phyloP scores from a whole-genome alignment of 2,797 vertebrate species.

The Manis javanica region DNA sequence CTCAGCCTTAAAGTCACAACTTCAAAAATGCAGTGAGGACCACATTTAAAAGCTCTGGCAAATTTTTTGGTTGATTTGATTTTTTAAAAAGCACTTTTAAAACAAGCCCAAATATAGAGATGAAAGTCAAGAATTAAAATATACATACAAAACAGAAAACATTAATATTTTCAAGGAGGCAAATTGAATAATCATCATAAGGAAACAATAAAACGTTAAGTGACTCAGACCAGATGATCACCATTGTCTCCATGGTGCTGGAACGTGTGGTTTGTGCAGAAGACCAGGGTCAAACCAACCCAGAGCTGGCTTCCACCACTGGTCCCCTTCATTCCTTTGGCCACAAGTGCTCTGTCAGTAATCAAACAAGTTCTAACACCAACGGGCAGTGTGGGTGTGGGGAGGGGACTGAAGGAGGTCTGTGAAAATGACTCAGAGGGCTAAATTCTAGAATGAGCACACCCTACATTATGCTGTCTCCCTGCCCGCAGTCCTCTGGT shows the following conservation, averaged over 20 bases:
- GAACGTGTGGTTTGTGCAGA: neutral
- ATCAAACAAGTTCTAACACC: neutral
- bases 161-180: slow-evolving; percentile 82
- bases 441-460: neutral
- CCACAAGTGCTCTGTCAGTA: neutral
- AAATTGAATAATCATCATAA: slow-evolving; percentile 84
- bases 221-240: slow-evolving; percentile 83
- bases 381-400: neutral
- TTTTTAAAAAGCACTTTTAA: slow-evolving; percentile 80
- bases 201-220: slow-evolving; percentile 86
- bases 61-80: slow-evolving; percentile 70
- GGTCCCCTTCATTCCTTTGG: neutral
- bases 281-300: neutral
- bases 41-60: slow-evolving; percentile 75
- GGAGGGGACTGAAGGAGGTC: neutral
- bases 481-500: neutral
- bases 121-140: slow-evolving; percentile 85
- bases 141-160: slow-evolving; percentile 84
- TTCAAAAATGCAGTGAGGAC: slow-evolving; percentile 74
- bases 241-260: neutral
- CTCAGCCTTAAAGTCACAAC: slow-evolving; percentile 75
- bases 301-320: neutral
- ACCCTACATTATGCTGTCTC: neutral
- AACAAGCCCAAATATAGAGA: slow-evolving; percentile 83
- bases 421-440: neutral